Evolutionary conservation across 2,888 invertebrate species (phyloP), one percentile per base, ranked within the genome.

Genomic region (Lordiphosa fenestrarum): DNA sequence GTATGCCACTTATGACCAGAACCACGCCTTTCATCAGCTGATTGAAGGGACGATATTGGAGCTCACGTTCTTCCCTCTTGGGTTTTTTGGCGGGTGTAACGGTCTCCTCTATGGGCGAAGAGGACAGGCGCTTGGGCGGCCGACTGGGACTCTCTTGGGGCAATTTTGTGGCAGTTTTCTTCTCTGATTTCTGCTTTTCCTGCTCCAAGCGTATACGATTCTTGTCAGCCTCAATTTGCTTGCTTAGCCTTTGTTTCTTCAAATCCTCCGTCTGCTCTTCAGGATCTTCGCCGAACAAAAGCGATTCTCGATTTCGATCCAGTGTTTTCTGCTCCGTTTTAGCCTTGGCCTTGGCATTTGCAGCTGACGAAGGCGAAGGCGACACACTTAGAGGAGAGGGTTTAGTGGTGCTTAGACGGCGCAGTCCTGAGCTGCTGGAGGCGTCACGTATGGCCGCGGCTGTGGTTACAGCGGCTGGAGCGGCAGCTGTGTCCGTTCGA

Each of bases 1-100:
- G 89, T 64, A 95, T 96, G 0, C 97, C 97, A 90, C 96, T 96
- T 66, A 98, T 91, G n/a, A 94, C 94, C 84, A 97, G 91, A 57
- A 92, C 92, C 3, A 95, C 95, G 50, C 91, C 93, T 9, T 91
- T 88, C 69, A 97, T 88, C 30, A 95, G 85, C 68, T 91, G 88
- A 62, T 90, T 86, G 68, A 93, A 94, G 0, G 92, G 92, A 76
- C 90, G 91, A 62, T 85, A 88, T 19, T 80, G 52, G 0, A 68
- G 53, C 10, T 67, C 70, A 23, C 62, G 57, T 4, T 41, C 30
- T 13, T 40, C 37, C 5, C 77, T 71, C 37, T 80, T 82, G 10
- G 71, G 80, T 65, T 87, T 89, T 33, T 88, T 88, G 2, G 80
- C 51, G 6, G 69, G 55, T 9, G 62, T 69, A 13, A 54, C 3